phyloP scores from a whole-genome alignment of 1,140 invertebrate species.

The Hyles vespertilio region DNA sequence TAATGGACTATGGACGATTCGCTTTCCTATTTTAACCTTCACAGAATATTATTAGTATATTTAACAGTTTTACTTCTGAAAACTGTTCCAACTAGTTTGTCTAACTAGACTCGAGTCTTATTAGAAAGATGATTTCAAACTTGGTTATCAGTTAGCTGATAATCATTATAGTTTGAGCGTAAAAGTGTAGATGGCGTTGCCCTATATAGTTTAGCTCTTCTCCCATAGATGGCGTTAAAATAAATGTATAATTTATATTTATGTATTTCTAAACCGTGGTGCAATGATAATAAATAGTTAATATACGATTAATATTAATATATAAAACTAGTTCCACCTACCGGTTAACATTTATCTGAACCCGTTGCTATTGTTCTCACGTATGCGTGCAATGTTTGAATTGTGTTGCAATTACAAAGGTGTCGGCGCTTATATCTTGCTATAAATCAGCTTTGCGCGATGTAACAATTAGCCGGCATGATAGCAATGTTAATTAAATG shows the following conservation, averaged over 20 bases:
- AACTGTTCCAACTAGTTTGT: too few species aligned
- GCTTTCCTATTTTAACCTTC: slow-evolving; percentile 27
- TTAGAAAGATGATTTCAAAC: neutral
- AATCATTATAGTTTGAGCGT: slow-evolving; percentile 5
- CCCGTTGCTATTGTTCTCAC: slow-evolving; percentile 34
- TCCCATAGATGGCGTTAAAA: slow-evolving; percentile 42
- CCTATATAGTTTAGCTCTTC: slow-evolving; percentile 22
- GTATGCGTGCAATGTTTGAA: slow-evolving; percentile 49
- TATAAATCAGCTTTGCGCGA: slow-evolving; percentile 75
- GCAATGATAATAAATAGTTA: neutral
- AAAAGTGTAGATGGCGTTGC: slow-evolving; percentile 28
- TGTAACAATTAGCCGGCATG: slow-evolving; percentile 77
- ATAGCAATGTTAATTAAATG: slow-evolving; percentile 77
- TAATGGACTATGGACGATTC: slow-evolving; percentile 24
- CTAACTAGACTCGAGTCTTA: too few species aligned
- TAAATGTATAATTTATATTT: slow-evolving; percentile 1
- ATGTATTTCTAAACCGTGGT: too few species aligned
- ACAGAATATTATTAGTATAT: slow-evolving; percentile 3
- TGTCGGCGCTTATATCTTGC: slow-evolving; percentile 58
- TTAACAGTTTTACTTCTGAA: too few species aligned
- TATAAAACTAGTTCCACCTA: slow-evolving; percentile 18
- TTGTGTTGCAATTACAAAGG: slow-evolving; percentile 71
- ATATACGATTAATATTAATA: neutral
- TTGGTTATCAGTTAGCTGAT: neutral
- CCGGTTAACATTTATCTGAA: slow-evolving; percentile 18